A percentile compares a stretch with the other conserved stretches of the same genome.
Evolutionary conservation across 2,888 invertebrate species (phyloP).

Genomic region (Pemphredon lugubris): DNA sequence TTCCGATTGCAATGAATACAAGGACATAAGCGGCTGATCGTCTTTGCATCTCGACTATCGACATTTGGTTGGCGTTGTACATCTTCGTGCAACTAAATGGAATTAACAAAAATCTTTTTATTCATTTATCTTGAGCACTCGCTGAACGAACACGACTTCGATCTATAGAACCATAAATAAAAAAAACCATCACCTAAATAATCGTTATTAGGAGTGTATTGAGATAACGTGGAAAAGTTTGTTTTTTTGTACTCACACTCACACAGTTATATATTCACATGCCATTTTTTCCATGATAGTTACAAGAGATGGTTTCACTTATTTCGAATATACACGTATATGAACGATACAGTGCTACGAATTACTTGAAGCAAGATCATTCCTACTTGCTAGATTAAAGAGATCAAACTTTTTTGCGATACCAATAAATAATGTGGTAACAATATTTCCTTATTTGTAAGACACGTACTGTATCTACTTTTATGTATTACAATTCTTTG

Average conservation of each 20-base stretch:
- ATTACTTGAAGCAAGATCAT: conserved; percentile 33
- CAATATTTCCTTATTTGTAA: conserved; percentile 22
- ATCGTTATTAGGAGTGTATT: conserved; percentile 56
- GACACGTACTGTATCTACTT: conserved; percentile 6
- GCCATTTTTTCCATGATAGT: background rate
- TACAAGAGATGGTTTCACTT: conserved; percentile 6
- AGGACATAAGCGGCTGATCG: conserved; percentile 8
- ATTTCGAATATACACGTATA: background rate
- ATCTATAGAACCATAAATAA: conserved; percentile 70
- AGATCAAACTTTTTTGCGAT: conserved; percentile 36
- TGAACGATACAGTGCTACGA: conserved; percentile 17
- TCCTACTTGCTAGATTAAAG: conserved; percentile 35
- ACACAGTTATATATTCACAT: conserved; percentile 27
- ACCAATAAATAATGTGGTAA: conserved; percentile 45
- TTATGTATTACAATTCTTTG: conserved; percentile 7
- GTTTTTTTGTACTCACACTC: conserved; percentile 37
- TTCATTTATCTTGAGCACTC: conserved; percentile 48
- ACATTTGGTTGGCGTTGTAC: conserved; percentile 22
- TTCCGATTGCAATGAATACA: conserved; percentile 28
- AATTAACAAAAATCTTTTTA: conserved; percentile 40
- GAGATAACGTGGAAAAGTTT: conserved; percentile 34
- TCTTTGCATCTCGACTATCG: conserved; percentile 22
- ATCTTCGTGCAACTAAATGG: conserved; percentile 22
- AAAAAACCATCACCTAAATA: conserved; percentile 73
- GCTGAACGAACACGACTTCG: conserved; percentile 60